These are phyloP conservation scores for Geotrupes spiniger DNA, from an alignment of 2,888 invertebrate species.

Conservation along the genomic window DNA sequence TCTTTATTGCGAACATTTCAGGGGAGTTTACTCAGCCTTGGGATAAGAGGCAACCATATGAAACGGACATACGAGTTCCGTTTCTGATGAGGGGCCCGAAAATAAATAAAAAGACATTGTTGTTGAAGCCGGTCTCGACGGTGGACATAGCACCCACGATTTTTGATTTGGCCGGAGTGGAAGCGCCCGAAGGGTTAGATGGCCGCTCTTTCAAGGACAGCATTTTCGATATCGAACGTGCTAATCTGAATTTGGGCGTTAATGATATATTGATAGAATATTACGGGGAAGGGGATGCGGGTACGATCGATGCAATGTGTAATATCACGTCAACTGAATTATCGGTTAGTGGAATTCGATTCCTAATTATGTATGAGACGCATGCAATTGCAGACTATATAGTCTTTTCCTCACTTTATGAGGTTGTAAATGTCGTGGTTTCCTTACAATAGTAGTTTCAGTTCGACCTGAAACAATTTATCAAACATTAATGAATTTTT, in stretches of 20 bases:
- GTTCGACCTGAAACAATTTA: no score
- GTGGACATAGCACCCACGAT: constrained; percentile 87
- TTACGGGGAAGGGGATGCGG: constrained; percentile 68
- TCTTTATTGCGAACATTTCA: constrained; percentile 39
- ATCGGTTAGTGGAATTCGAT: constrained; percentile 57
- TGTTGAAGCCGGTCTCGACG: constrained; percentile 61
- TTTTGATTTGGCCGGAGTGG: constrained; percentile 64
- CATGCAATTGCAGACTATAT: no score
- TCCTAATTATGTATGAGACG: no score
- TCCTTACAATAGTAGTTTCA: no score
- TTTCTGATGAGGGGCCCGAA: constrained; percentile 76
- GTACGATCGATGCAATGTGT: constrained; percentile 60
- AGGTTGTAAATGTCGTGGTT: no score
- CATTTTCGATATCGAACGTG: constrained; percentile 29
- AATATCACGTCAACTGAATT: constrained; percentile 63
- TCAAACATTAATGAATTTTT: no score
- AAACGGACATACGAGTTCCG: constrained; percentile 84
- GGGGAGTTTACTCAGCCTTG: constrained; percentile 86
- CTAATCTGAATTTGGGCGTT: constrained; percentile 36
- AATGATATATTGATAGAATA: constrained; percentile 76
- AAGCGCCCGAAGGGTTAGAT: constrained; percentile 58
- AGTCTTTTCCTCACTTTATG: no score
- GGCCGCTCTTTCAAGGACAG: constrained; percentile 55
- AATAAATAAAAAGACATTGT: constrained; percentile 50
- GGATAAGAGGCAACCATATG: constrained; percentile 89